Percentiles rank a stretch among this genome's conserved stretches.
phyloP scores from a whole-genome alignment of 2,797 vertebrate genomes.

The Spinus olivaceus region DNA sequence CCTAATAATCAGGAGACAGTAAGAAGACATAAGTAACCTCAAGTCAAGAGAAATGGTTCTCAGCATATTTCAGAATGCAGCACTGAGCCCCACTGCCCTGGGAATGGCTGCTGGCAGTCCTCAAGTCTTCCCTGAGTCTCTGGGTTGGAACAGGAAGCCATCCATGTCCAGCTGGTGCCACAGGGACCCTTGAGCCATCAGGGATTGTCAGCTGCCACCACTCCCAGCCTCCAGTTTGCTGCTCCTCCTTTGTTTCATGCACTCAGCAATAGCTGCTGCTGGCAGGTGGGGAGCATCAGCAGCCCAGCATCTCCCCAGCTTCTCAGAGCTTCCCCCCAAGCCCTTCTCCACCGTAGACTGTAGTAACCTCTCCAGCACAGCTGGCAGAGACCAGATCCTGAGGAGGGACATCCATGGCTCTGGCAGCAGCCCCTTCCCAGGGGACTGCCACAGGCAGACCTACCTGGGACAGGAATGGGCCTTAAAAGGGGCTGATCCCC shows the following conservation, averaged over 20 bases:
- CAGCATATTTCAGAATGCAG: neutral
- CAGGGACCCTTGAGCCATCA: rapidly evolving
- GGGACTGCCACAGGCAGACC: neutral
- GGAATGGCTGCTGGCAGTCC: neutral
- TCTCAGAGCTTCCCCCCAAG: neutral
- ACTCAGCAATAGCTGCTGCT: neutral
- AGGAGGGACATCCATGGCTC: neutral
- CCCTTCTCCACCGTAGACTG: neutral
- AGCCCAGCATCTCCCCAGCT: neutral
- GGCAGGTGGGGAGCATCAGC: neutral
- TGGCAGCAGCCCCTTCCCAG: neutral
- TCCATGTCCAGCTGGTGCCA: neutral
- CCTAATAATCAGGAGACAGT: neutral
- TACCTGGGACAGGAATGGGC: rapidly evolving
- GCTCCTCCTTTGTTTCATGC: neutral
- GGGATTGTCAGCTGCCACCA: neutral
- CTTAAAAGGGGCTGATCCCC: neutral
- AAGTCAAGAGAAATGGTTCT: neutral
- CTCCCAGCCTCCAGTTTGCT: neutral
- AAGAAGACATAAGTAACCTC: neutral
- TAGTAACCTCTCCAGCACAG: neutral
- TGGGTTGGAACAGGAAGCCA: neutral
- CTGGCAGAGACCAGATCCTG: neutral
- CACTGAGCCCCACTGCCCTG: rapidly evolving
- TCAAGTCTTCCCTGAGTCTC: rapidly evolving